Evolutionary conservation across 2,888 invertebrate genomes (phyloP), one percentile per base, ranked within the genome.

Genomic region (Ectemnius continuus): DNA sequence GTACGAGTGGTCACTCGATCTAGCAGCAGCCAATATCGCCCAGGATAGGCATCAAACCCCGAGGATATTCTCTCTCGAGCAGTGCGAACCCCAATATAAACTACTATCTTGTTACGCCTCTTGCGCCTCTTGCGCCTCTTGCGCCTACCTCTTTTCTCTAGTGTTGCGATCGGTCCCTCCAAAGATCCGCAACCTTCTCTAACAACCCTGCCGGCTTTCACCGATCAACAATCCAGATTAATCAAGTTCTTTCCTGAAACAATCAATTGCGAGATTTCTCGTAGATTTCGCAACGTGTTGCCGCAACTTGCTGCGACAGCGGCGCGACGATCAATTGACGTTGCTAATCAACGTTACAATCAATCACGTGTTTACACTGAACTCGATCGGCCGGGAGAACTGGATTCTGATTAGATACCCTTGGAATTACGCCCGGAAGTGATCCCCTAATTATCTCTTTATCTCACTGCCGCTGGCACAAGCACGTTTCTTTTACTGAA

Each of bases 1-100:
- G 36, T 66, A 64, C 67, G 36, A 77, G 78, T 61, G 56, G 1
- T 20, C 62, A 75, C 76, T 76, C 64, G 69, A 72, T 67, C 28
- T 36, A 52, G 26, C 60, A 52, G 26, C 60, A 76, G 66, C 58
- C 69, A 66, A 76, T 73, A 77, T 76, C 61, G 56, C 64, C 52
- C 65, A 60, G 59, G 61, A 62, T 62, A 73, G 73, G 70, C 61
- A 58, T 67, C 78, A 48, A 73, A 57, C 14, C 46, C 56, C 59
- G 18, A 16, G 61, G 72, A 66, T 66, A 70, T 70, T 70, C 67
- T 47, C 59, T 45, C 45, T 13, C 3, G 1, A 11, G 11, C 47
- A 45, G 23, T 16, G 14, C 14, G 45, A 36, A 8, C 36, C 36
- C 11, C 36, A 36, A 36, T 36, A 36, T 11, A 36, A 36, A 36